These are phyloP conservation scores for Cyrtodaria siliqua DNA, from an alignment of 2,888 invertebrate genomes.

Conservation along the genomic window DNA sequence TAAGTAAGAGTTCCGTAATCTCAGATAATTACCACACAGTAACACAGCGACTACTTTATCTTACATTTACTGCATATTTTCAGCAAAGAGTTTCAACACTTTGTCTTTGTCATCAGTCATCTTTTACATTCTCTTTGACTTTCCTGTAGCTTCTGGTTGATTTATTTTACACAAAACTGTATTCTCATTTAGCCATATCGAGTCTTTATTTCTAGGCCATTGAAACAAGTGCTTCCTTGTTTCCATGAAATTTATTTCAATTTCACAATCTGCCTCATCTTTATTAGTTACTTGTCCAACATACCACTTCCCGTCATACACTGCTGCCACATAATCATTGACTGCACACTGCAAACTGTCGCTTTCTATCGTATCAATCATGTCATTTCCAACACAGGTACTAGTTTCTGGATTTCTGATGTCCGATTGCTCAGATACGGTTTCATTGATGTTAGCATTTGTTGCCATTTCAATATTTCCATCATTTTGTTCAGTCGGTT, in stretches of 20 bases:
- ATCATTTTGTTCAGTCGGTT: neutral
- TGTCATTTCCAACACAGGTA: neutral
- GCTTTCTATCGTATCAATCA: neutral
- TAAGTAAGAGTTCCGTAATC: no score
- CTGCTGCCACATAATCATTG: slow-evolving; percentile 27
- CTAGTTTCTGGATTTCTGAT: neutral
- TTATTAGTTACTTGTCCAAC: slow-evolving; percentile 23
- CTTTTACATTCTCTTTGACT: slow-evolving; percentile 17
- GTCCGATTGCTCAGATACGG: neutral
- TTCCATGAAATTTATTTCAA: slow-evolving; percentile 32
- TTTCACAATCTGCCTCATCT: slow-evolving; percentile 17
- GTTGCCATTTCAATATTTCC: neutral
- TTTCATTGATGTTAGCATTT: neutral
- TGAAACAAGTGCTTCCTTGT: slow-evolving; percentile 7
- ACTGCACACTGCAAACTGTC: slow-evolving; percentile 17
- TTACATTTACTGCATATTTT: no score
- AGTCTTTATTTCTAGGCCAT: slow-evolving; percentile 21
- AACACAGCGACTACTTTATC: no score
- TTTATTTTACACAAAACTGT: slow-evolving; percentile 8
- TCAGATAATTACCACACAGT: no score
- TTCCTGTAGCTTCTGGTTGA: slow-evolving; percentile 10
- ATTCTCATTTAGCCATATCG: slow-evolving; percentile 8
- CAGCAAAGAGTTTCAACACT: no score
- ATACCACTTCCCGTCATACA: slow-evolving; percentile 14
- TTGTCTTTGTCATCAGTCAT: slow-evolving; percentile 1